phyloP scores from a whole-genome alignment of 2,888 invertebrate species.

The Drosophila bunnanda region DNA sequence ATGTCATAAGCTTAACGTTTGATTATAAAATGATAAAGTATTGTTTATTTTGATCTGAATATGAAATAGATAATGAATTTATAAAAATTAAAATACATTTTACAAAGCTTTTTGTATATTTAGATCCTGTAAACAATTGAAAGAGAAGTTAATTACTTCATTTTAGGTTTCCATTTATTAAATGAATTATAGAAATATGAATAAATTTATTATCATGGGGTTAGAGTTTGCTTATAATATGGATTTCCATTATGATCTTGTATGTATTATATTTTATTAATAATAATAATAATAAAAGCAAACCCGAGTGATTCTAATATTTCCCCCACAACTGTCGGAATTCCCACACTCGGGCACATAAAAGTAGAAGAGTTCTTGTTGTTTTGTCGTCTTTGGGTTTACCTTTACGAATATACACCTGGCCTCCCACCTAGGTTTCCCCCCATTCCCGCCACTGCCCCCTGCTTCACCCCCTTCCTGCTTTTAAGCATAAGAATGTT shows the following conservation, averaged over 20 bases:
- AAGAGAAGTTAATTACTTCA: too few relatives aligned
- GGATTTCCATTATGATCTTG: neutral
- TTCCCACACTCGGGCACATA: constrained; percentile 25
- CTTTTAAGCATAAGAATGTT: constrained; percentile 38
- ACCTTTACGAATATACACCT: constrained; percentile 28
- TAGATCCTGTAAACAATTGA: too few relatives aligned
- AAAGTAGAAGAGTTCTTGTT: constrained; percentile 36
- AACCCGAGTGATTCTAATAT: neutral
- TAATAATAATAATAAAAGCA: neutral
- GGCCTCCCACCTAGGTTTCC: constrained; percentile 26
- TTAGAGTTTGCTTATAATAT: neutral
- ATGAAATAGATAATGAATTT: neutral
- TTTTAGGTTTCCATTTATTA: neutral
- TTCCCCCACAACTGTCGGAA: constrained; percentile 10
- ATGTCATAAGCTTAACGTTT: too few relatives aligned
- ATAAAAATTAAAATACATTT: rapidly evolving
- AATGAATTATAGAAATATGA: neutral
- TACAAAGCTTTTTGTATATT: neutral
- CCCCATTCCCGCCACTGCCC: neutral
- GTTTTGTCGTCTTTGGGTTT: constrained; percentile 41
- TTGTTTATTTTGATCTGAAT: too few relatives aligned
- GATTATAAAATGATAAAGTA: too few relatives aligned
- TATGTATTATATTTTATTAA: neutral
- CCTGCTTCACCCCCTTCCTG: neutral
- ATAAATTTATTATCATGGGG: too few relatives aligned